Conservation (phyloP, 2,888 invertebrate species). For the Drosophila antonietae region DNA sequence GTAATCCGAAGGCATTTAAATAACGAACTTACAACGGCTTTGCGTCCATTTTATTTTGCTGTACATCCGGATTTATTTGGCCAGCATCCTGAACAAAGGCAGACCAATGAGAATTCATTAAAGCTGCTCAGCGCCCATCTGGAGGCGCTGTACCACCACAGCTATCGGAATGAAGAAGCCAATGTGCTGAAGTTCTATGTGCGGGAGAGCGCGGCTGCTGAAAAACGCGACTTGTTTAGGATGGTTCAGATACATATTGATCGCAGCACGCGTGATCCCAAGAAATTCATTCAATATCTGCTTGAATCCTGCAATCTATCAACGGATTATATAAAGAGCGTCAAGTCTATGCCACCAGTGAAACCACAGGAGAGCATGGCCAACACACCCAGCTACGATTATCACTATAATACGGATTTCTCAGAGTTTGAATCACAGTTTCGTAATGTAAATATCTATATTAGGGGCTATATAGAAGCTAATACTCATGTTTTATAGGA, state of each 20-base stretch:
- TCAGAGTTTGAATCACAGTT: conserved; percentile 69
- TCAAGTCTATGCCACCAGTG: conserved; percentile 79
- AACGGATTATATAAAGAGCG: conserved; percentile 93
- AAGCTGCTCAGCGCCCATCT: conserved; percentile 94
- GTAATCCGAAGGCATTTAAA: conserved; percentile 35
- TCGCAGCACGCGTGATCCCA: conserved; percentile 88
- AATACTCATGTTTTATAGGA: conserved; percentile 31
- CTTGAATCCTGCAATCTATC: conserved; percentile 93
- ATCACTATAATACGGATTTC: conserved; percentile 73
- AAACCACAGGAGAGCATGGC: conserved; percentile 36
- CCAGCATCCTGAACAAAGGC: conserved; percentile 94
- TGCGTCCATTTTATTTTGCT: conserved; percentile 96
- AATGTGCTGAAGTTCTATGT: conserved; percentile 92
- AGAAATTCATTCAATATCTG: conserved; percentile 89
- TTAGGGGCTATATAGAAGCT: not conserved
- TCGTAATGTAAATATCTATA: conserved; percentile 50
- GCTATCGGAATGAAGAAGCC: conserved; percentile 83
- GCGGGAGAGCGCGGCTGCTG: conserved; percentile 83
- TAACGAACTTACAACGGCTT: conserved; percentile 92
- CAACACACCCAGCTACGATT: conserved; percentile 71
- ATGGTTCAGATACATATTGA: conserved; percentile 90
- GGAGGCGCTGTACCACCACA: conserved; percentile 89
- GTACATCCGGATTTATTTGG: conserved; percentile 98
- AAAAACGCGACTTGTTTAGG: conserved; percentile 87
- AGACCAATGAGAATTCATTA: conserved; percentile 94